Base-by-base conservation (phyloP, 1,140 invertebrate genomes). In the Zaprionus davidi region DNA sequence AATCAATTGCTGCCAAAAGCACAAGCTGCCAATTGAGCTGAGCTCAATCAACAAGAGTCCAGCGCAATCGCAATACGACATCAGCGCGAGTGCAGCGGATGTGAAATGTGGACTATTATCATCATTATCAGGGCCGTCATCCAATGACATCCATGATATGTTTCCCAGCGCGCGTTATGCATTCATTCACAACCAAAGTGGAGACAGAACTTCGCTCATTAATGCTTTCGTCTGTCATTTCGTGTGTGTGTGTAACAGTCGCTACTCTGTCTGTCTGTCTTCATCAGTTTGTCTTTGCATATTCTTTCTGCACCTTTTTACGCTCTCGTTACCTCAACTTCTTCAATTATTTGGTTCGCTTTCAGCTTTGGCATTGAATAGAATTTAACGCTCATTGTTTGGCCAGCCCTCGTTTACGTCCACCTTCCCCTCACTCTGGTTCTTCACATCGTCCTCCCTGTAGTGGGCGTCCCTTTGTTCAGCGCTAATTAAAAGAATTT, bases 351-450 rank as follows among this genome's bases (percentile, higher is more conserved):
- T 86, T 82, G 79, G 79, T 73, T 82, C 86, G 72, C 82, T 87
- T 87, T 86, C 82, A 82, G 78, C 79, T 79, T 67, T 79, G 62
- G 79, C 83, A 86, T 87, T 86, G 83, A 86, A 86, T 86, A 87
- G 82, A 86, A 86, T 87, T 82, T 87, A 87, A 86, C 83, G 82
- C 76, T 79, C 82, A 86, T 87, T 86, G 83, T 86, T 86, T 82
- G 79, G 53, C 28, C 70, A 60, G 62, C 49, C 57, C 70, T 46
- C 44, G 17, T n/a, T 15, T 15, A 41, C 2, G 38, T 5, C 12
- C 12, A 5, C 17, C 34, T 12, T 3, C 7, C n/a, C 6, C 17
- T 22, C 46, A 12, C 12, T 7, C 60, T 5, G 1, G 13, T 20
- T 20, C 31, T 17, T 3, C 6, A 3, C 41, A n/a, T 9, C 41